phyloP scores from a whole-genome alignment of 1,140 invertebrate genomes.

The Pseudomyrmex dendroicus region DNA sequence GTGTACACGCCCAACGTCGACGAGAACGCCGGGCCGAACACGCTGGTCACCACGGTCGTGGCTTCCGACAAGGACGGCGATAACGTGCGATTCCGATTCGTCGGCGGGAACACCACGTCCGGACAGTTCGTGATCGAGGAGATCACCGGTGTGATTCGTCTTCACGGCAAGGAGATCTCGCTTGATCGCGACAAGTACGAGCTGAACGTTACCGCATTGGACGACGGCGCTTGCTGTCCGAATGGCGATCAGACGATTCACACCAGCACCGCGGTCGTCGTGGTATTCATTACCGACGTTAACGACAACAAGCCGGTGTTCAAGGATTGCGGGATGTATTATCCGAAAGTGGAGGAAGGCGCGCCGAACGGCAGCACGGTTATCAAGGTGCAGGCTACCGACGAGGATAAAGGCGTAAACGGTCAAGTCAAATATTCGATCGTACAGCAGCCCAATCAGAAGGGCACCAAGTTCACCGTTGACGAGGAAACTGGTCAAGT shows the following conservation, averaged over 20 bases:
- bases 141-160: slow-evolving; percentile 96
- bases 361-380: slow-evolving; percentile 96
- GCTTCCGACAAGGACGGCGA: slow-evolving; percentile 98
- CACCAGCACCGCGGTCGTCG: slow-evolving; percentile 97
- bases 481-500: slow-evolving; percentile 98
- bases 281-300: slow-evolving; percentile 98
- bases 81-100: slow-evolving; percentile 97
- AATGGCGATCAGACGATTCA: slow-evolving; percentile 94
- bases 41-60: slow-evolving; percentile 96
- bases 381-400: slow-evolving; percentile 96
- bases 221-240: slow-evolving; percentile 96
- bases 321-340: slow-evolving; percentile 95
- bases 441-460: slow-evolving; percentile 98
- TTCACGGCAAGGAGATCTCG: slow-evolving; percentile 93
- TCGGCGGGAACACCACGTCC: slow-evolving; percentile 94
- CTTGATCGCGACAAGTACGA: slow-evolving; percentile 96
- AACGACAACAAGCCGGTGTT: slow-evolving; percentile 98
- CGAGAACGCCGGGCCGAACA: slow-evolving; percentile 97
- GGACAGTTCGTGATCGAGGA: slow-evolving; percentile 98
- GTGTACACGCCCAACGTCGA: slow-evolving; percentile 98
- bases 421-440: slow-evolving; percentile 97
- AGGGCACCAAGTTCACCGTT: slow-evolving; percentile 97
- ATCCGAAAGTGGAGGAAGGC: slow-evolving; percentile 96
- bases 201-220: slow-evolving; percentile 96
- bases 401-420: slow-evolving; percentile 97